A percentile compares a stretch with the other conserved stretches of the same genome.
phyloP scores from a whole-genome alignment of 2,797 vertebrate genomes.

The Mallotus villosus region DNA sequence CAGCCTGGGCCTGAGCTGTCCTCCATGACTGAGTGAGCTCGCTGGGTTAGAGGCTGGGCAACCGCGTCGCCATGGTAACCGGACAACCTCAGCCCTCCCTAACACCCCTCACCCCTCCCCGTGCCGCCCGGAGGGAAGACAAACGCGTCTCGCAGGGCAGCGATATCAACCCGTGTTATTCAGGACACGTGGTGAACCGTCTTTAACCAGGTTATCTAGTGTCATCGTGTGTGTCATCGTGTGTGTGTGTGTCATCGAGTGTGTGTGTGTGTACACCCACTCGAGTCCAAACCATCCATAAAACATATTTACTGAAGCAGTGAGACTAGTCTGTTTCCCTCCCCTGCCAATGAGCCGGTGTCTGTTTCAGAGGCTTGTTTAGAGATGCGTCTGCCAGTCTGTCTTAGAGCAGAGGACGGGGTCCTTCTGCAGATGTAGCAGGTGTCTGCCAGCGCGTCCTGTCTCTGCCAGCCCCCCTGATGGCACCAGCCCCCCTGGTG shows the following conservation, averaged over 20 bases:
- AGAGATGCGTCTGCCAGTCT: constrained; percentile 67
- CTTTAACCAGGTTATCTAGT: neutral
- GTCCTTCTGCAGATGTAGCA: constrained; percentile 66
- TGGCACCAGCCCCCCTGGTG: constrained; percentile 35
- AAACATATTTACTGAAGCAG: neutral
- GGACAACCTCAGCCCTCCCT: constrained; percentile 63
- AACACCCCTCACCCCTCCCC: neutral
- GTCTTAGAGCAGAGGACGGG: constrained; percentile 65
- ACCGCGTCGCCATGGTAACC: constrained; percentile 72
- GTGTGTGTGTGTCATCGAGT: constrained; percentile 15
- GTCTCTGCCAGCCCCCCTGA: constrained; percentile 75
- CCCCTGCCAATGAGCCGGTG: constrained; percentile 68
- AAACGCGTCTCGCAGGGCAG: too few relatives aligned
- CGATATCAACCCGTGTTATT: neutral
- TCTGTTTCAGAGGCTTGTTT: constrained; percentile 67
- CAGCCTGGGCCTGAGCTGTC: constrained; percentile 74
- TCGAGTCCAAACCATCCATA: constrained; percentile 15
- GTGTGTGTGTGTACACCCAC: neutral
- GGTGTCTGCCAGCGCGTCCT: constrained; percentile 75
- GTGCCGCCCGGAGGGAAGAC: constrained; percentile 20
- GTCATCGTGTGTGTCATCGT: neutral
- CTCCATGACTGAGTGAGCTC: constrained; percentile 70
- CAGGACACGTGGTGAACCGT: neutral
- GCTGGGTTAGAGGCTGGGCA: constrained; percentile 74
- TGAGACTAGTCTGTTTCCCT: too few relatives aligned